phyloP scores from a whole-genome alignment of 2,113 vertebrate genomes.

The Sebastes fasciatus region DNA sequence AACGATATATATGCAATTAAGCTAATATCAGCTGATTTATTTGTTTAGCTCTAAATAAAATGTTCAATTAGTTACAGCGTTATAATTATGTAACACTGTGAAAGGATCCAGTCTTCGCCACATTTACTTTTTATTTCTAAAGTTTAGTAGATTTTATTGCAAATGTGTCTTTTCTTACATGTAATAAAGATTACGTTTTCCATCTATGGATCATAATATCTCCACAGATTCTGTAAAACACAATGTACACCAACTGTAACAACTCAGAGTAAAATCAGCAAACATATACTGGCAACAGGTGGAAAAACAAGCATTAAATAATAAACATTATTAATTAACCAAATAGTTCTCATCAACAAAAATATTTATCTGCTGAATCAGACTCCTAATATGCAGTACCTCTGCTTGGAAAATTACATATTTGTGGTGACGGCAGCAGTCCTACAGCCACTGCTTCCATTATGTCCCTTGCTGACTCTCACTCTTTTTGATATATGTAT shows the following conservation, averaged over 20 bases:
- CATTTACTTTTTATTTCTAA: too few species aligned
- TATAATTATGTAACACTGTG: too few species aligned
- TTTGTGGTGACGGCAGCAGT: slow-evolving; percentile 5
- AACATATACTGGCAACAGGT: neutral
- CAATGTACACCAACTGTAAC: neutral
- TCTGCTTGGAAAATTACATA: neutral
- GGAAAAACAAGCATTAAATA: neutral
- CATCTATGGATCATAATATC: too few species aligned
- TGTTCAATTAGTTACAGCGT: too few species aligned
- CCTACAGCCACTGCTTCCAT: neutral
- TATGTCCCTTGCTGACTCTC: neutral
- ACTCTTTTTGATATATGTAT: slow-evolving; percentile 13
- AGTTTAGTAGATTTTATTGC: too few species aligned
- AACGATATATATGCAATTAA: too few species aligned
- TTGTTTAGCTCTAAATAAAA: too few species aligned
- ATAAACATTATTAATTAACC: neutral
- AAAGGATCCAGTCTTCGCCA: too few species aligned
- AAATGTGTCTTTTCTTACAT: too few species aligned
- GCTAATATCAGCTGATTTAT: too few species aligned
- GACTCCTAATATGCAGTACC: neutral
- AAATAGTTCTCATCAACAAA: neutral
- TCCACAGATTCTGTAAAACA: neutral
- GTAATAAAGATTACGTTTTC: too few species aligned
- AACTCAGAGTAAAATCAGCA: neutral
- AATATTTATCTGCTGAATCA: neutral